Conservation (phyloP, 2,888 invertebrate genomes). For the Thereva unica region DNA sequence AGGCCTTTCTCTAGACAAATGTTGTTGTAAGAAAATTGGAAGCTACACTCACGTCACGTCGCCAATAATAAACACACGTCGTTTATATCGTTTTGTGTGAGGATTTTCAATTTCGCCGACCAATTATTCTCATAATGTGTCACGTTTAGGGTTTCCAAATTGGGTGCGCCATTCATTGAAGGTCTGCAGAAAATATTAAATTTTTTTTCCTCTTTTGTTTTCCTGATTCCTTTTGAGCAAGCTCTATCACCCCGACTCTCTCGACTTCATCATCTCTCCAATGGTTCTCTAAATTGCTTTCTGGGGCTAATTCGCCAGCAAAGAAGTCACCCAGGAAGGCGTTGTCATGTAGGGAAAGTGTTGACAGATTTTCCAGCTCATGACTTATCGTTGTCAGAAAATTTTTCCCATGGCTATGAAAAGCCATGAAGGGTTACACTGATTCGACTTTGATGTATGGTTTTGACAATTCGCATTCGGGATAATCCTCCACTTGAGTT, state of each 20-base stretch:
- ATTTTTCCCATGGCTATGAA: not conserved
- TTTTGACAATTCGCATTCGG: conserved; percentile 1
- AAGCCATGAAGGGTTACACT: conserved; percentile 24
- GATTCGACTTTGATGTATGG: conserved; percentile 24
- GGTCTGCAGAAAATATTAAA: conserved; percentile 1
- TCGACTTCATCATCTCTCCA: not conserved
- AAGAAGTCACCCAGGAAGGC: conserved; percentile 6
- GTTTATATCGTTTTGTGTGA: conserved; percentile 22
- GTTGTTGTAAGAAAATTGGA: no score
- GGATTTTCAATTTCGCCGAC: conserved; percentile 25
- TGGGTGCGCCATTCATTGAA: conserved; percentile 24
- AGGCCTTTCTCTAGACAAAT: no score
- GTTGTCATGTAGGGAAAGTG: conserved; percentile 3
- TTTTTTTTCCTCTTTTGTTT: conserved; percentile 12
- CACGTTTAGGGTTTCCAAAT: conserved; percentile 28
- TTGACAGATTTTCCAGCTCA: conserved; percentile 28
- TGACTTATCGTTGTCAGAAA: conserved; percentile 21
- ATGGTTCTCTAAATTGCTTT: conserved; percentile 19
- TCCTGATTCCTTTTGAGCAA: not conserved
- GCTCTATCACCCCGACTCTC: conserved; percentile 5
- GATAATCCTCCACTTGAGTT: not conserved
- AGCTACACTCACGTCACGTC: no score
- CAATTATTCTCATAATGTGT: conserved; percentile 31
- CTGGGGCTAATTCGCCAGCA: not conserved
- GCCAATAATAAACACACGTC: conserved; percentile 6